These are phyloP conservation scores for Aythya fuligula DNA, from an alignment of 2,797 vertebrate species.

Conservation along the genomic window DNA sequence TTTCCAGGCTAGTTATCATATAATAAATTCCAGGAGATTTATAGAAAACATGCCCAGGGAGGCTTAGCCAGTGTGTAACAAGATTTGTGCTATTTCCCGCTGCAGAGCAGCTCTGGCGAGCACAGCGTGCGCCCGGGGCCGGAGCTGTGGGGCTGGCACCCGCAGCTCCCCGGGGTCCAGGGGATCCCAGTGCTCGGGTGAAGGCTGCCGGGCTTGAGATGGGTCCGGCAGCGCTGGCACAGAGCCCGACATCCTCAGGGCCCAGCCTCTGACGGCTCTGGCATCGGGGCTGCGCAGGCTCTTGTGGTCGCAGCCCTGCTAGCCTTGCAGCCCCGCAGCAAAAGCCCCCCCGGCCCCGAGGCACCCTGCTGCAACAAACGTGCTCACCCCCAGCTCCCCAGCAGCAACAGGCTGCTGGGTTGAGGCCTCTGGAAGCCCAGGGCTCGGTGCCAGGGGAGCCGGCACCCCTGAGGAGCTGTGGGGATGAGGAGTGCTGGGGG, in stretches of 20 bases:
- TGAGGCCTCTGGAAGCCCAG: not conserved
- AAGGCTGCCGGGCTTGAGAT: no score
- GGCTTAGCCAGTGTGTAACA: slow-evolving; percentile 62
- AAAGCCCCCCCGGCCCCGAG: not conserved
- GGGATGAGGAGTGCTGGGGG: no score
- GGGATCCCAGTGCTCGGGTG: not conserved
- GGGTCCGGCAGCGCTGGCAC: no score
- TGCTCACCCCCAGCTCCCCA: not conserved
- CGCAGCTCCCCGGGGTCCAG: accelerated
- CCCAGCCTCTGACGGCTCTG: no score
- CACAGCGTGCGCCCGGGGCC: not conserved
- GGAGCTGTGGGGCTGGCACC: not conserved
- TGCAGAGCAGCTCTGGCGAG: slow-evolving; percentile 20
- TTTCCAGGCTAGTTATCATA: slow-evolving; percentile 69
- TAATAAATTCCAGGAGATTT: slow-evolving; percentile 69
- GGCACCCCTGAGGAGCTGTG: not conserved
- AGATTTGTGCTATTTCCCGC: slow-evolving; percentile 55
- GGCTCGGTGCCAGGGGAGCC: not conserved
- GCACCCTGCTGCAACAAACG: not conserved
- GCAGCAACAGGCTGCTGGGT: slow-evolving; percentile 13
- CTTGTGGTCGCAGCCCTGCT: not conserved
- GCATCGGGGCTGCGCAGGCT: no score
- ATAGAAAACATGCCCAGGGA: slow-evolving; percentile 69
- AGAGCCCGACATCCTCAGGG: no score
- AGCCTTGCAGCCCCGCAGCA: not conserved